phyloP scores from a whole-genome alignment of 1,140 invertebrate genomes.

The Lasioglossum baleicum region DNA sequence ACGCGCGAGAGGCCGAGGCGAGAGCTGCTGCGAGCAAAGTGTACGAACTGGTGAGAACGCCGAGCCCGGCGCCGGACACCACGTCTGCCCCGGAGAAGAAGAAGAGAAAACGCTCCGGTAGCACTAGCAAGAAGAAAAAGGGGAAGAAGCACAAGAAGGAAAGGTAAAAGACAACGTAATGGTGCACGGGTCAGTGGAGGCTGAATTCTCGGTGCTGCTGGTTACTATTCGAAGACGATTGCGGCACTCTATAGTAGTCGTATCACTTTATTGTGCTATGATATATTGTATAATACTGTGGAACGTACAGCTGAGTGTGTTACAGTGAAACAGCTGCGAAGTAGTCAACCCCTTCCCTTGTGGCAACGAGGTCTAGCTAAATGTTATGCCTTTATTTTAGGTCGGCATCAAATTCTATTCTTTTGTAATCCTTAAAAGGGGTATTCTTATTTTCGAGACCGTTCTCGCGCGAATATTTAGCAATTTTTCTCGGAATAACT shows the following conservation, averaged over 20 bases:
- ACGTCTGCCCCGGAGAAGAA: slow-evolving; percentile 69
- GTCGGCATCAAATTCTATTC: too few species aligned
- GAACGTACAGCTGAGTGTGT: neutral
- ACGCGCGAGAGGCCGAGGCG: slow-evolving; percentile 88
- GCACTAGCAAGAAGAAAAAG: slow-evolving; percentile 74
- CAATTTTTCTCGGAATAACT: too few species aligned
- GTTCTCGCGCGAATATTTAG: too few species aligned
- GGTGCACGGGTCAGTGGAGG: slow-evolving; percentile 68
- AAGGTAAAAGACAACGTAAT: slow-evolving; percentile 69
- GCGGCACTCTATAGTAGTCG: neutral
- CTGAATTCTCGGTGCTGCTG: slow-evolving; percentile 63
- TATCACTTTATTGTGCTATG: slow-evolving; percentile 32
- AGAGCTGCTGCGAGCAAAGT: slow-evolving; percentile 81
- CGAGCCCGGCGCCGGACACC: slow-evolving; percentile 66
- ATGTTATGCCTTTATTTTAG: too few species aligned
- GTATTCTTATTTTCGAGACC: too few species aligned
- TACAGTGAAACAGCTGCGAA: neutral
- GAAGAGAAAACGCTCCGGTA: slow-evolving; percentile 68
- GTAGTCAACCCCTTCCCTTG: too few species aligned
- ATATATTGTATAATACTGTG: slow-evolving; percentile 15
- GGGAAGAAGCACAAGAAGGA: slow-evolving; percentile 76
- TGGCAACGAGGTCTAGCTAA: too few species aligned
- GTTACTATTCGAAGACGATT: neutral
- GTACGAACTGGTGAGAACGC: slow-evolving; percentile 78
- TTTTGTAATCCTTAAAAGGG: too few species aligned